Conservation (phyloP, 2,797 vertebrate species). For the Rhincodon typus region DNA sequence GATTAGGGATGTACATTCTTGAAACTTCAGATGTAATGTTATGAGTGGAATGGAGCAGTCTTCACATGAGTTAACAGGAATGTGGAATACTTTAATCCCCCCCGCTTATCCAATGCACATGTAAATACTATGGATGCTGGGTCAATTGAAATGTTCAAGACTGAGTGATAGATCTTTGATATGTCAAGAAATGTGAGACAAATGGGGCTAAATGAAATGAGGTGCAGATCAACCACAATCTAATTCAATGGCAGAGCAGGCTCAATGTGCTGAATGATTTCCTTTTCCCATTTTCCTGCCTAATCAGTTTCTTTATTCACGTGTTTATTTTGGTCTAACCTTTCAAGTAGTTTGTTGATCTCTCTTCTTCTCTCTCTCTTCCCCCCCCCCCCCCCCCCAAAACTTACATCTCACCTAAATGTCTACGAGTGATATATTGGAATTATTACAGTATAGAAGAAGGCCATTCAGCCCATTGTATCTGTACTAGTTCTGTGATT, state of each 20-base stretch:
- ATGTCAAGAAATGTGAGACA: not conserved
- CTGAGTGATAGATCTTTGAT: not conserved
- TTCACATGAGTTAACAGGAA: not conserved
- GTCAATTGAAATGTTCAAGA: not conserved
- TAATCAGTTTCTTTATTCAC: not conserved
- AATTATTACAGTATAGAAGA: no score
- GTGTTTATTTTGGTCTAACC: not conserved
- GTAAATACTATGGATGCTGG: not conserved
- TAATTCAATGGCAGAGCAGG: not conserved
- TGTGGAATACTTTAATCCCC: not conserved
- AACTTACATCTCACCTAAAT: not conserved
- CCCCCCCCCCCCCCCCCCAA: not conserved
- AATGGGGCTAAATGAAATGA: not conserved
- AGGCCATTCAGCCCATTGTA: no score
- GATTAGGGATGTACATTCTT: not conserved
- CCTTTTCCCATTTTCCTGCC: not conserved
- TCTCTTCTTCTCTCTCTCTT: no score
- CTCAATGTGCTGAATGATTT: not conserved
- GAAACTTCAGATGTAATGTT: not conserved
- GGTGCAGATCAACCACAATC: not conserved
- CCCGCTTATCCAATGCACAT: no score
- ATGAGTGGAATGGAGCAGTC: not conserved
- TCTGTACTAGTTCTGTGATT: no score
- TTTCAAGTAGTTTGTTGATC: not conserved
- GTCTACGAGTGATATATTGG: not conserved